A percentile compares a stretch with the other conserved stretches of the same genome.
Evolutionary conservation across 2,113 vertebrate genomes (phyloP).

Genomic region (Heterochromis multidens): DNA sequence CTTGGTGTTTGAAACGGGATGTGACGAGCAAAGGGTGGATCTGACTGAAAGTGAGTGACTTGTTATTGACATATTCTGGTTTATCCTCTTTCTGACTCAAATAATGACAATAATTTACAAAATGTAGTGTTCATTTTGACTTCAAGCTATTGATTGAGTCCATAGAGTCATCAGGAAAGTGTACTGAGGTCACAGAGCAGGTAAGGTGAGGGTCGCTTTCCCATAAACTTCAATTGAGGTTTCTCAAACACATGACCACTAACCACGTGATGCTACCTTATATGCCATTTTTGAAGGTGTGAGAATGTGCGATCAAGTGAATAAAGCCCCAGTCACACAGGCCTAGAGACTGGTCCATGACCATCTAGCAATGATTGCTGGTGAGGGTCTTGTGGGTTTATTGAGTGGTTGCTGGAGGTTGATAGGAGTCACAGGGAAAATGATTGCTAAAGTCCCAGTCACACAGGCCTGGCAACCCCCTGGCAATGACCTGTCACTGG

Average conservation of each 20-base stretch:
- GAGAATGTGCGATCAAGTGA: background rate
- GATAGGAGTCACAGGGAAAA: no score
- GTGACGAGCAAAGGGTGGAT: background rate
- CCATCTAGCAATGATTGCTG: no score
- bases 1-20: no score
- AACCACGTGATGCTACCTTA: background rate
- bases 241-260: background rate
- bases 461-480: background rate
- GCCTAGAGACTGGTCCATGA: no score
- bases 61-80: no score
- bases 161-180: background rate
- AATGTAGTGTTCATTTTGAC: no score
- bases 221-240: background rate
- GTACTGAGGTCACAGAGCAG: background rate
- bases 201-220: no score
- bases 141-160: background rate
- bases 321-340: background rate
- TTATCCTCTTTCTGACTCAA: background rate
- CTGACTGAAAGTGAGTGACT: no score
- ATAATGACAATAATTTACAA: background rate
- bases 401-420: no score
- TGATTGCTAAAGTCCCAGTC: no score
- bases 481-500: no score
- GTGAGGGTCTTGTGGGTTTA: no score
- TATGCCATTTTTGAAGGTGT: background rate